These are phyloP conservation scores for Xylophagus ater DNA, from an alignment of 2,888 invertebrate genomes.

Conservation along the genomic window DNA sequence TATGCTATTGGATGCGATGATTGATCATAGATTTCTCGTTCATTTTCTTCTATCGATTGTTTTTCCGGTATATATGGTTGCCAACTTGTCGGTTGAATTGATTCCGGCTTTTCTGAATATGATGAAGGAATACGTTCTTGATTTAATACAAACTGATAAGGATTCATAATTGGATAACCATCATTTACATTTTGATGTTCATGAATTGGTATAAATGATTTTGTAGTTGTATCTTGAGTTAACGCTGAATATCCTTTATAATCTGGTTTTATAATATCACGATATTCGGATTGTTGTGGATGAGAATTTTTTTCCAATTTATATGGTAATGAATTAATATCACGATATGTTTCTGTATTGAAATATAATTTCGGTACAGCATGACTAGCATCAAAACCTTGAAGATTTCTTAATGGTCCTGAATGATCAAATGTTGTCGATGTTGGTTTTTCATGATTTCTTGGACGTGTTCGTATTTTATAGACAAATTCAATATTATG, in stretches of 20 bases:
- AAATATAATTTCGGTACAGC: conserved; percentile 33
- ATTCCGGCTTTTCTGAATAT: conserved; percentile 13
- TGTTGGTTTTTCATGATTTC: conserved; percentile 5
- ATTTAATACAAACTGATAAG: conserved; percentile 32
- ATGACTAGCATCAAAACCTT: conserved; percentile 35
- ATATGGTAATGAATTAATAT: conserved; percentile 35
- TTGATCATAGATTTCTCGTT: not conserved
- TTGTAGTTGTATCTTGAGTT: conserved; percentile 2
- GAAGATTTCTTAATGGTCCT: conserved; percentile 32
- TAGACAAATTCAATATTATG: conserved; percentile 38
- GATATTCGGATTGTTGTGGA: not conserved
- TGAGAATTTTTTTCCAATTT: conserved; percentile 26
- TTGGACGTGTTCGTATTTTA: conserved; percentile 32
- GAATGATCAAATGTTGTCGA: conserved; percentile 34
- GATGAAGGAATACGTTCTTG: conserved; percentile 23
- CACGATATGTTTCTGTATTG: conserved; percentile 36
- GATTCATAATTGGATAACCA: conserved; percentile 30
- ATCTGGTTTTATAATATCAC: conserved; percentile 4
- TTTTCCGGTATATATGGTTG: conserved; percentile 22
- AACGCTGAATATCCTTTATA: not conserved
- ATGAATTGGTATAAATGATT: not conserved
- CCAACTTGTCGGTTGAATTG: conserved; percentile 21
- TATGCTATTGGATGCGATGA: conserved; percentile 21
- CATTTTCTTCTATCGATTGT: conserved; percentile 5
- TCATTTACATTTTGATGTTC: conserved; percentile 24